These are phyloP conservation scores for Meiosimyza decipiens DNA, from an alignment of 2,888 invertebrate genomes.

Conservation along the genomic window DNA sequence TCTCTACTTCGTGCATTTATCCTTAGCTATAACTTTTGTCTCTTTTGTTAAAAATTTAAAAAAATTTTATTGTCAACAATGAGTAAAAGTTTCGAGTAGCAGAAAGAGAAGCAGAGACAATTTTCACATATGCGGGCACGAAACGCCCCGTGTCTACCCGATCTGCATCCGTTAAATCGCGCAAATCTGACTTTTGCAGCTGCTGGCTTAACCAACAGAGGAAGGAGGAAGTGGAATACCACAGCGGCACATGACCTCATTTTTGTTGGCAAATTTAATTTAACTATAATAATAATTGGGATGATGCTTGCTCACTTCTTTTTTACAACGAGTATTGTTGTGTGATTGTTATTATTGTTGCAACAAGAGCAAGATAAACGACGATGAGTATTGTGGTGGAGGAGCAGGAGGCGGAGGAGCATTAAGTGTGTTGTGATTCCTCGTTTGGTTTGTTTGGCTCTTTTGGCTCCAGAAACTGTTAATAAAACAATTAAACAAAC, in stretches of 20 bases:
- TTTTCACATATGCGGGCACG: too few species aligned
- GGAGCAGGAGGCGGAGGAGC: neutral
- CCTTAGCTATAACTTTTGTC: slow-evolving; percentile 4
- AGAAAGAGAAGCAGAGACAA: too few species aligned
- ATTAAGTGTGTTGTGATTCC: too few species aligned
- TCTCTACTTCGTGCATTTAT: neutral
- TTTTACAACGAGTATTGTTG: neutral
- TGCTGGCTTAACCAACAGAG: too few species aligned
- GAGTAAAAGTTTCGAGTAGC: slow-evolving; percentile 6
- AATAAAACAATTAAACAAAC: slow-evolving; percentile 23
- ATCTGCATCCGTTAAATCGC: too few species aligned
- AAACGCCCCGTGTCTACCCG: too few species aligned
- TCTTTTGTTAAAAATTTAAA: slow-evolving; percentile 10
- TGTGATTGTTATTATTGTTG: slow-evolving; percentile 1
- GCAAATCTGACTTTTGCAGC: too few species aligned
- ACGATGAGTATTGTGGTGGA: neutral
- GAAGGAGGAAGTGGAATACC: neutral
- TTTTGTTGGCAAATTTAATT: slow-evolving; percentile 3
- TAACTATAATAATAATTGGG: too few species aligned
- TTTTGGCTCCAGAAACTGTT: slow-evolving; percentile 13
- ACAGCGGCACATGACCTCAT: slow-evolving; percentile 1
- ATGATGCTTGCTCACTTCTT: neutral
- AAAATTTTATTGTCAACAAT: slow-evolving; percentile 26
- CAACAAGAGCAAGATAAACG: neutral
- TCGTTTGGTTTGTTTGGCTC: neutral